Conservation (phyloP, 2,888 invertebrate genomes). For the Eudasyphora cyanicolor region DNA sequence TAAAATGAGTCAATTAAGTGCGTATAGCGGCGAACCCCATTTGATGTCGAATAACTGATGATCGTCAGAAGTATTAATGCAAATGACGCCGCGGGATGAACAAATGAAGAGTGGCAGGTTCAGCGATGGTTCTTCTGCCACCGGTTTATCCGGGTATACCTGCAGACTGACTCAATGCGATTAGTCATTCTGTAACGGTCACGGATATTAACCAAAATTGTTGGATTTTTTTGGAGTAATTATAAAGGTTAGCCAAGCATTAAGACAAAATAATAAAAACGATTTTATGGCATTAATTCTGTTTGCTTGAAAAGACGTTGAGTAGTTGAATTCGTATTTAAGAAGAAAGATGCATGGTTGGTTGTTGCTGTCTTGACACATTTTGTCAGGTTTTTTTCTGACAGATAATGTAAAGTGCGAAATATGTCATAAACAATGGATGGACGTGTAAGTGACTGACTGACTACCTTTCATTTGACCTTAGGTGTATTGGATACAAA, state of each 20-base stretch:
- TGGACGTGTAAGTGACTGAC: no score
- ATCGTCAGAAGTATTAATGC: background rate
- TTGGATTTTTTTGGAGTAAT: background rate
- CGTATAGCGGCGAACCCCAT: background rate
- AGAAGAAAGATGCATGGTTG: background rate
- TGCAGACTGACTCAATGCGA: background rate
- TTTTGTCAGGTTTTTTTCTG: no score
- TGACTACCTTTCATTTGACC: no score
- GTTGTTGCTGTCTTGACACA: no score
- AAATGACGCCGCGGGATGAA: background rate
- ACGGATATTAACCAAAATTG: background rate
- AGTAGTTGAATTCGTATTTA: background rate
- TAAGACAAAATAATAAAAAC: background rate
- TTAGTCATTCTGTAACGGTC: conserved; percentile 6
- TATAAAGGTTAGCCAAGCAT: background rate
- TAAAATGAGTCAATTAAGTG: conserved; percentile 35
- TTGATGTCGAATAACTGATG: conserved; percentile 29
- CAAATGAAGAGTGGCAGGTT: background rate
- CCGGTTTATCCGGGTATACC: background rate
- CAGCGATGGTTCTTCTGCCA: background rate
- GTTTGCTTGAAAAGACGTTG: background rate
- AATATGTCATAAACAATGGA: no score
- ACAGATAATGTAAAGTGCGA: no score
- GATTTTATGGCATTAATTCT: background rate
- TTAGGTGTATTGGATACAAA: no score